Evolutionary conservation across 1,140 invertebrate genomes (phyloP).

Genomic region (Parapsyche elsis): DNA sequence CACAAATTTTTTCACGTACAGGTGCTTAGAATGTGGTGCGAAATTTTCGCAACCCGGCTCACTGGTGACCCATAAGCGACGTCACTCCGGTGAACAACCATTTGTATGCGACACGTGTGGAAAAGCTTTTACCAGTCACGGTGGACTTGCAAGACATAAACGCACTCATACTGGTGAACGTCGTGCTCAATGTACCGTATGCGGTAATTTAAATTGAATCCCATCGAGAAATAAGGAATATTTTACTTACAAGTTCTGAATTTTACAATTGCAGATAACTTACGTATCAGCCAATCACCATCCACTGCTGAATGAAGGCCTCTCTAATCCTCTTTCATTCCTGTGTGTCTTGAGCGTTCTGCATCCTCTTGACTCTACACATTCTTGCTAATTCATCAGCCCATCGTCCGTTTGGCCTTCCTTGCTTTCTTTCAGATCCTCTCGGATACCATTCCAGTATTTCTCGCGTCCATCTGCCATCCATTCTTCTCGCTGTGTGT

Average conservation of each 20-base stretch:
- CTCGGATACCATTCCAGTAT: too few species aligned
- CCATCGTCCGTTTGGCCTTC: too few species aligned
- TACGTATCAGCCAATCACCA: too few species aligned
- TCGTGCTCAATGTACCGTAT: constrained; percentile 51
- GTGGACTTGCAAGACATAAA: constrained; percentile 68
- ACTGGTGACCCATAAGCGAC: constrained; percentile 74
- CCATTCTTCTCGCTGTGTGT: too few species aligned
- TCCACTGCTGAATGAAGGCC: too few species aligned
- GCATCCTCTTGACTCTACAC: too few species aligned
- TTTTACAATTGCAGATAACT: too few species aligned
- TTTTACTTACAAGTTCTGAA: too few species aligned
- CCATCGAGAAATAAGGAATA: not conserved
- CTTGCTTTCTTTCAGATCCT: too few species aligned
- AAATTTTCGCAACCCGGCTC: constrained; percentile 64
- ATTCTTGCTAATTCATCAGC: too few species aligned
- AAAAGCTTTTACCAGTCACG: constrained; percentile 72
- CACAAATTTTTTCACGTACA: constrained; percentile 46
- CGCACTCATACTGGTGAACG: constrained; percentile 66
- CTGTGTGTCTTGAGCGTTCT: too few species aligned
- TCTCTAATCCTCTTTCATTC: not conserved
- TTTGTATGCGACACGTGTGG: constrained; percentile 71
- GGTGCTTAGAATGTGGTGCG: constrained; percentile 61
- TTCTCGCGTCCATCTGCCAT: too few species aligned
- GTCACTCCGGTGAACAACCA: constrained; percentile 76
- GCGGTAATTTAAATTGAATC: constrained; percentile 34